Evolutionary conservation across 2,888 invertebrate genomes (phyloP).

Genomic region (Plagodis pulveraria): DNA sequence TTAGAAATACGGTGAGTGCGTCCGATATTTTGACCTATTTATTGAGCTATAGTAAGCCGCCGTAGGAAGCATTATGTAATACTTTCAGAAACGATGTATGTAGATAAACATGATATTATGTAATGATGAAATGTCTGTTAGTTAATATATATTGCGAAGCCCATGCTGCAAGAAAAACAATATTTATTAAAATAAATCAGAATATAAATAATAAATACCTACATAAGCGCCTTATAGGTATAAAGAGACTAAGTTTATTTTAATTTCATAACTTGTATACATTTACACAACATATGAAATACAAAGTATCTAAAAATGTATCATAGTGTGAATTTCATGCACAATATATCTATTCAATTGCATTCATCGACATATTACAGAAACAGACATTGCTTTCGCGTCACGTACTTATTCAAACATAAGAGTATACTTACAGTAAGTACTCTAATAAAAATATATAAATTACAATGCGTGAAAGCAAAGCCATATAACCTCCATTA

Average conservation of each 20-base stretch:
- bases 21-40: slow-evolving; percentile 8
- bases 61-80: slow-evolving; percentile 28
- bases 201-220: slow-evolving; percentile 13
- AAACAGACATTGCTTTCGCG: no score
- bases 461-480: no score
- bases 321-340: slow-evolving; percentile 8
- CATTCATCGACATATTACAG: slow-evolving; percentile 1
- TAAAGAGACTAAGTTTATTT: no score
- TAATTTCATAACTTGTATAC: no score
- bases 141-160: slow-evolving; percentile 54
- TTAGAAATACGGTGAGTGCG: neutral
- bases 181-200: slow-evolving; percentile 31
- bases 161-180: slow-evolving; percentile 61
- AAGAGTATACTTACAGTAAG: no score
- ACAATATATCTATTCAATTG: slow-evolving; percentile 2
- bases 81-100: slow-evolving; percentile 31
- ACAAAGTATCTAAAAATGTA: neutral
- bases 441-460: no score
- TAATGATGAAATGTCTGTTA: slow-evolving; percentile 41
- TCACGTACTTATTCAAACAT: no score
- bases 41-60: slow-evolving; percentile 27
- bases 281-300: neutral
- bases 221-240: neutral
- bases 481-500: no score
- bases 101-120: slow-evolving; percentile 30